Evolutionary conservation across 2,888 invertebrate species (phyloP).

Genomic region (Nysson spinosus): DNA sequence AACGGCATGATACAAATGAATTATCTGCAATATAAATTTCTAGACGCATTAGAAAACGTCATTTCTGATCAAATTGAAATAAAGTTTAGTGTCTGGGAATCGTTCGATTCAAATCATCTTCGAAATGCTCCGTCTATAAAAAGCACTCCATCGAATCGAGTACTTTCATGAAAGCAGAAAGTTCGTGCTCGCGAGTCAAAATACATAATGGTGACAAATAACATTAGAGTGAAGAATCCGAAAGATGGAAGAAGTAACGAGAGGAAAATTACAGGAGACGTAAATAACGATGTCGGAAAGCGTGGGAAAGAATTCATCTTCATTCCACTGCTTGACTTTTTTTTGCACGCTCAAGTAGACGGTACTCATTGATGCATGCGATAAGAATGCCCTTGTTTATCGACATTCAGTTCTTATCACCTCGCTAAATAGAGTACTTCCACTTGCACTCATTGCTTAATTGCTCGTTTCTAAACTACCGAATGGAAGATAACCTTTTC

Average conservation of each 20-base stretch:
- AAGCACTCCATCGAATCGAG: too few species aligned
- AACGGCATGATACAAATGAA: too few species aligned
- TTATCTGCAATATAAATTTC: too few species aligned
- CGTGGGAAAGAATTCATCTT: slow-evolving; percentile 7
- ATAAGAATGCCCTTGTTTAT: slow-evolving; percentile 13
- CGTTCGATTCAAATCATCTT: too few species aligned
- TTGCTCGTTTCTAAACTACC: slow-evolving; percentile 5
- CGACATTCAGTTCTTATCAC: slow-evolving; percentile 2
- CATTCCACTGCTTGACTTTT: slow-evolving; percentile 14
- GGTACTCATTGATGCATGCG: slow-evolving; percentile 4
- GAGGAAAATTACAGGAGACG: slow-evolving; percentile 13
- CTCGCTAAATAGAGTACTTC: slow-evolving; percentile 3
- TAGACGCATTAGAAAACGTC: too few species aligned
- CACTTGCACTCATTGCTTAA: slow-evolving; percentile 12
- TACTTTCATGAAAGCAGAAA: too few species aligned
- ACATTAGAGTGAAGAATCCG: neutral
- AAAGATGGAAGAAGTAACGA: slow-evolving; percentile 8
- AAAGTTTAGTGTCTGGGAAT: too few species aligned
- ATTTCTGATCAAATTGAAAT: too few species aligned
- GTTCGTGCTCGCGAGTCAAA: too few species aligned
- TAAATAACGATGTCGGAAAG: slow-evolving; percentile 2
- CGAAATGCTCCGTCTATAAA: too few species aligned
- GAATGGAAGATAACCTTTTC: too few species aligned
- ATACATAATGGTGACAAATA: too few species aligned
- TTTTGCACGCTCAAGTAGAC: neutral